Evolutionary conservation across 2,888 invertebrate genomes (phyloP), one percentile per base, ranked within the genome.

Genomic region (Hanleya hanleyi): DNA sequence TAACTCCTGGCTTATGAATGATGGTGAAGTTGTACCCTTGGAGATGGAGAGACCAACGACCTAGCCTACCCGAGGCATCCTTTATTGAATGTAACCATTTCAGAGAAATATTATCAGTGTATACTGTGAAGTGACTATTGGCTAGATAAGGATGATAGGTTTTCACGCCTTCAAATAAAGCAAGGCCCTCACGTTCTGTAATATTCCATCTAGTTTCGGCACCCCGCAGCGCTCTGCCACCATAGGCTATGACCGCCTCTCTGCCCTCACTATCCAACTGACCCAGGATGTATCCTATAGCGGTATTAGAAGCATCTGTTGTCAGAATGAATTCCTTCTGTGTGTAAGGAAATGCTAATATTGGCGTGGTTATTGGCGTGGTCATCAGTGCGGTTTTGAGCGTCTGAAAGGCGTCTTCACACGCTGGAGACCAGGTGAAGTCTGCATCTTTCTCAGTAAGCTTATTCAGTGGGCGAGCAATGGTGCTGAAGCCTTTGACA

Each of bases 381-480:
- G 9, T n/a, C 6, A 22, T 22, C 22, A 51, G 22, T 18, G 15
- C 51, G 22, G 7, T 1, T 72, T 87, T 88, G 50, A 86, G 77
- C 9, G 72, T 32, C 9, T 82, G 67, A 36, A 88, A 86, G 6
- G 85, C 80, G 1, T 69, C 22, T 47, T 85, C 76, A 69, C 85
- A 86, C 6, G 71, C 32, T 26, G 71, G 67, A 3, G 69, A 72
- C 85, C 87, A 87, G 15, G 71, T 37, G 41, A 79, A 86, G 35
- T 70, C 64, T 35, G 64, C 61, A 67, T 83, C 77, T 62, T 78
- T 83, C 72, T 81, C 79, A 35, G 85, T 73, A n/a, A 86, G 69
- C 0, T 67, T 49, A 73, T 88, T 81, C 18, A 89, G 70, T 0
- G 86, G 87, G 29, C 73, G 75, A 50, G 82, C 26, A 22, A 57